Conservation (phyloP, 2,888 invertebrate genomes). For the Xestia rhomboidea region DNA sequence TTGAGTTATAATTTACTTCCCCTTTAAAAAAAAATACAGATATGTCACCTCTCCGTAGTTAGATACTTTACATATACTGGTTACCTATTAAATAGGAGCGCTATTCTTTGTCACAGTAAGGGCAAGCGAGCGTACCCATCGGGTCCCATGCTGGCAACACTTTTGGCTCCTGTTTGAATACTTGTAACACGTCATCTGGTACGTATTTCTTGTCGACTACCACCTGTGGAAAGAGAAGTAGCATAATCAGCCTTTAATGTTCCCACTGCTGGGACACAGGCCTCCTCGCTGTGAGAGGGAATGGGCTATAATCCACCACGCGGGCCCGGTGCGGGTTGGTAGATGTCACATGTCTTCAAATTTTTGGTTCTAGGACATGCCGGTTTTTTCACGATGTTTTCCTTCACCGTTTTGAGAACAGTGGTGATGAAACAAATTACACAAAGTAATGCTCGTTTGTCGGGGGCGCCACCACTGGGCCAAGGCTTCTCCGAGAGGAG, state of each 20-base stretch:
- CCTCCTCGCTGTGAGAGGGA: too few relatives aligned
- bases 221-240: conserved; percentile 83
- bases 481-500: too few relatives aligned
- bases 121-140: conserved; percentile 95
- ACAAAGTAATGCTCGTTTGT: too few relatives aligned
- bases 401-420: too few relatives aligned
- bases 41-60: conserved; percentile 13
- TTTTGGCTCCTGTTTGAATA: conserved; percentile 94
- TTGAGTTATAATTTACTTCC: background rate
- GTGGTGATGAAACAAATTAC: too few relatives aligned
- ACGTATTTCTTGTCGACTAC: conserved; percentile 96
- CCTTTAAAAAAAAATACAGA: conserved; percentile 11
- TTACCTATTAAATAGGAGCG: conserved; percentile 15
- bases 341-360: too few relatives aligned
- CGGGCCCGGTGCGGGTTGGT: too few relatives aligned
- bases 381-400: too few relatives aligned
- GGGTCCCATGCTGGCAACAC: conserved; percentile 98
- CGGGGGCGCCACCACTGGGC: too few relatives aligned
- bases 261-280: too few relatives aligned
- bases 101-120: conserved; percentile 78
- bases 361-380: too few relatives aligned
- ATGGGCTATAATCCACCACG: too few relatives aligned
- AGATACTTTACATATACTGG: conserved; percentile 3
- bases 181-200: conserved; percentile 93
- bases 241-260: background rate